Base-by-base conservation (phyloP, 2,888 invertebrate genomes). In the Hypomecis punctinalis region DNA sequence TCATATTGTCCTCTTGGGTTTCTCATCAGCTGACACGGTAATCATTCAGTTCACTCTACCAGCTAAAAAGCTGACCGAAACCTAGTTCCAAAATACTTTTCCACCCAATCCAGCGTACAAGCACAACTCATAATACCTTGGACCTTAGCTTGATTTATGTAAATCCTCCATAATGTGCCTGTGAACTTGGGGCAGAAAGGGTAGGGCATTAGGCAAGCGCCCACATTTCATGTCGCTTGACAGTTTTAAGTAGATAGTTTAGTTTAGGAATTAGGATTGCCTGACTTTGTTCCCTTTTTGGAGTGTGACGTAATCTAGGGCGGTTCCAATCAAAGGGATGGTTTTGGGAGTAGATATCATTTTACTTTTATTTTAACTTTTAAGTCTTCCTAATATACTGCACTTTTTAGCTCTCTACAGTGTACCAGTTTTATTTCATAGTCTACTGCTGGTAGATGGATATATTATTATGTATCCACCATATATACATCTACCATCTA, bases 191-290 rank as follows among this genome's bases (percentile, higher is more conserved):
- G 52, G 46, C 9, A 49, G 51, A 47, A 46, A 60, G 65, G 65
- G 61, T 66, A 57, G 52, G 56, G 65, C 64, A 64, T 64, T 64
- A 64, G 35, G 51, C 54, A 11, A 39, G 58, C 40, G 37, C 23
- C 61, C 65, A 66, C 65, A 66, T 69, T 66, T 68, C 69, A 66
- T 70, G 67, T 61, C 60, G 61, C 59, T 7, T 66, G 70, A 67
- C 70, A 70, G 67, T 60, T 62, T 61, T 40, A 63, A 67, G 69
- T 60, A 61, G 53, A 61, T 61, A 61, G 65, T 66, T 66, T 66
- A 66, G 65, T 57, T 53, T 48, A 45, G 54, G 57, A 37, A 49
- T 66, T 66, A 61, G 48, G 51, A 35, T 55, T 11, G 47, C 39
- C 49, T 59, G 63, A 64, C 63, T 64, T 64, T 45, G 33, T 55